Base-by-base conservation (phyloP, 2,888 invertebrate species). In the Pyrochroa serraticornis region DNA sequence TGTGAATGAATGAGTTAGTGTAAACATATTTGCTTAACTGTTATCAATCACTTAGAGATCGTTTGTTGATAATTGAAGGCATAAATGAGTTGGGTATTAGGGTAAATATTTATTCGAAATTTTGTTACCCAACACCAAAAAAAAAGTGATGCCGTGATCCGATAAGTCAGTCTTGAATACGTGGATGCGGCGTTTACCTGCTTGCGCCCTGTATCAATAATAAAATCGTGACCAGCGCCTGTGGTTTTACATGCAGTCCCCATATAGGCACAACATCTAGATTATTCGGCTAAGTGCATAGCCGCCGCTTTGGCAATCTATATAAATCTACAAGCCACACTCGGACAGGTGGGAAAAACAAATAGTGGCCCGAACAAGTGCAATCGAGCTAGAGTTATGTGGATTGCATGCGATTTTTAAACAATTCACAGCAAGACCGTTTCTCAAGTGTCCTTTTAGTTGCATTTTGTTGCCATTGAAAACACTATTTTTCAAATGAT, bases 231-330 rank as follows among this genome's bases (percentile, higher is more conserved):
- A 65, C 65, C 60, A 22, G 22, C 5, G 22, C 22, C 22, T 59
- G 48, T 57, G 61, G 62, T 52, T 61, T 53, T 58, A 61, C 57
- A 58, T 63, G 55, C 52, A 55, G 47, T 22, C 22, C 50, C 59
- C 54, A 58, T 65, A 61, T 61, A 60, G 61, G 51, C 42, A 56
- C 34, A 58, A 34, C 47, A 65, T 63, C 60, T 60, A 66, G 68
- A 68, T 68, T 63, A 67, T 67, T 65, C 60, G 65, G 65, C 54
- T 64, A 67, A 67, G 66, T 66, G 66, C 65, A 66, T 62, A 57
- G 58, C 56, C 52, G 60, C 58, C 53, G 64, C 64, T 63, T 60
- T 65, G 62, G 63, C 66, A 65, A 66, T 65, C 61, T 58, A 59
- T 66, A 66, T 67, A 67, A 65, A 67, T 68, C 65, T 60, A 60